Evolutionary conservation across 2,113 vertebrate genomes (phyloP), one percentile per base, ranked within the genome.

Genomic region (Pachyramphus minor): DNA sequence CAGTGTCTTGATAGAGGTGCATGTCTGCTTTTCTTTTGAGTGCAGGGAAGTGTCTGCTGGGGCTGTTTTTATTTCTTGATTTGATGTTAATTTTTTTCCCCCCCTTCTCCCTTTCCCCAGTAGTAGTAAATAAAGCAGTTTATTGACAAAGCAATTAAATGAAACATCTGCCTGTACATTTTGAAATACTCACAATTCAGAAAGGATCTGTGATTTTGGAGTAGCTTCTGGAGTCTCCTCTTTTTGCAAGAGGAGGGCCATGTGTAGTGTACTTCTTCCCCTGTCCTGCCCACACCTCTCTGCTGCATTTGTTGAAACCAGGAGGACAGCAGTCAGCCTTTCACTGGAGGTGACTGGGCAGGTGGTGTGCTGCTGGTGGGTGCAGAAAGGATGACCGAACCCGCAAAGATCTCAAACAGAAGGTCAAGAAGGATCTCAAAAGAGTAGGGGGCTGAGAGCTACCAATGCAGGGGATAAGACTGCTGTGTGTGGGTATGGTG

Each of bases 351-450:
- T 49, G 41, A 12, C 63, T 33, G 39, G 27, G 14, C 23, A 44
- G 52, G 52, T 2, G 2, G 2, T 41, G 24, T 31, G 66, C 80
- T 1, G 4, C 49, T 3, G 2, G 49, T 4, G 0, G 41, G 47
- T 44, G 52, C 27, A 21, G 30, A 56, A 67, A 62, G 33, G 35
- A 6, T 67, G 21, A 39, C 24, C 31, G 35, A 66, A 67, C 47
- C 52, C 50, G 41, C 35, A 62, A 16, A 60, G 24, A 60, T 55
- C 41, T 86, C 8, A 1, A 58, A 63, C 33, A 55, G 42, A 33
- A 55, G 28, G 41, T 15, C 3, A 0, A 30, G 27, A 15, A 77
- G 52, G 5, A 30, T 18, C 41, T 42, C 4, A 1, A 41, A 60
- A 45, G 41, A 82, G 7, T 39, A 39, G 8, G 28, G 19, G 19